These are phyloP conservation scores for Elysia crispata DNA, from an alignment of 2,888 invertebrate species.

Conservation along the genomic window DNA sequence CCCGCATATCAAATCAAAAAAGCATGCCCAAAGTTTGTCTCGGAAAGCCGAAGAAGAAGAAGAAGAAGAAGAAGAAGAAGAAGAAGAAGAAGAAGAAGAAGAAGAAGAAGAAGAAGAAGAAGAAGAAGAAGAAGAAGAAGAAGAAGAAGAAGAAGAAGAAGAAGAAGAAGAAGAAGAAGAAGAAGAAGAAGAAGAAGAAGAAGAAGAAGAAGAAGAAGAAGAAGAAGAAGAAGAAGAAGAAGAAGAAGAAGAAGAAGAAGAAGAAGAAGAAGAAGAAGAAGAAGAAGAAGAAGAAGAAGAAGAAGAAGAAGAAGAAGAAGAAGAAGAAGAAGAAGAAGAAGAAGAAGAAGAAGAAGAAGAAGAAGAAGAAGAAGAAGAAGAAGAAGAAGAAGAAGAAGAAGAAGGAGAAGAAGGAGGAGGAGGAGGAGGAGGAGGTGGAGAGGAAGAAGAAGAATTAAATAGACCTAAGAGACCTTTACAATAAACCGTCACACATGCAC, in stretches of 20 bases:
- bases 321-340: slow-evolving; percentile 19
- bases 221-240: not conserved
- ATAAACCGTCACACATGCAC: too few relatives aligned
- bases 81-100: slow-evolving; percentile 16
- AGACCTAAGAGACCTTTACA: too few relatives aligned
- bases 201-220: slow-evolving; percentile 6
- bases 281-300: slow-evolving; percentile 19
- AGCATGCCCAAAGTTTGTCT: too few relatives aligned
- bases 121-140: slow-evolving; percentile 16
- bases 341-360: slow-evolving; percentile 3
- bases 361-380: too few relatives aligned
- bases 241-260: slow-evolving; percentile 13
- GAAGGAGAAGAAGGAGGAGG: too few relatives aligned
- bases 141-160: slow-evolving; percentile 19
- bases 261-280: slow-evolving; percentile 19
- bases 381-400: too few relatives aligned
- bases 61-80: not conserved
- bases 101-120: slow-evolving; percentile 7
- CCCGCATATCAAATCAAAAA: too few relatives aligned
- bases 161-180: slow-evolving; percentile 19
- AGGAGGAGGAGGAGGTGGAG: too few relatives aligned
- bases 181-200: slow-evolving; percentile 19
- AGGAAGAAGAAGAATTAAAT: too few relatives aligned
- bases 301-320: slow-evolving; percentile 19
- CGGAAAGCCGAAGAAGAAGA: too few relatives aligned